Base-by-base conservation (phyloP, 2,797 vertebrate species). In the Pangasius krempfi region DNA sequence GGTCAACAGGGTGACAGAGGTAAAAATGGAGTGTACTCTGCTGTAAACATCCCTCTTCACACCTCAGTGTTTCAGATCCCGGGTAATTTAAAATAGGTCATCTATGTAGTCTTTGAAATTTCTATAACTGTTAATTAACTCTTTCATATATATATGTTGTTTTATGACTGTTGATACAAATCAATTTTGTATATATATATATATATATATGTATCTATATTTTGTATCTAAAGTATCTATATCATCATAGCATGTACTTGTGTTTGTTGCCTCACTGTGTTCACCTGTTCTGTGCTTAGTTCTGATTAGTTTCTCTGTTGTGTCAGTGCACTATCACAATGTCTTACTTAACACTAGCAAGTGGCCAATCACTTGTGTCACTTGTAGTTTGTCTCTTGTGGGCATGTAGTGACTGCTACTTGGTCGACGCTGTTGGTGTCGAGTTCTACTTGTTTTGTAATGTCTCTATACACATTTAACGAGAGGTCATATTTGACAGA, bases 1-100 rank as follows among this genome's bases (percentile, higher is more conserved):
- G 87, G 90, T 88, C 84, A 86, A 20, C 47, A 87, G 30, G 62
- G 79, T 88, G 58, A 68, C 47, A 13, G 30, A 40, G 73, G 47
- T 88, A 54, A 68, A 70, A 79, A 54, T 68, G n/a, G 75, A 52
- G 47, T 66, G n/a, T n/a, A 80, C 18, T 25, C 62, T 27, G n/a
- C 76, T 54, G 86, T 25, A 64, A 70, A 80, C 5, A 0, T 70
- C 66, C 25, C 50, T 33, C 33, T 33, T 78, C 37, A 60, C 64
- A 82, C 37, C 16, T 64, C 14, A 14, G 64, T 47, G 37, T 86
- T 86, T 80, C 75, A 70, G 33, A 22, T 80, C 37, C 64, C 6
- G 54, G 40, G 52, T 60, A 60, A 79, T 70, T 50, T 85, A 79
- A 44, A 68, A 50, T 66, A 70, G 76, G 0, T 18, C 4, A 79